A percentile compares a stretch with the other conserved stretches of the same genome.
These are phyloP conservation scores for Gulo gulo DNA, from an alignment of 2,113 vertebrate genomes.

Conservation along the genomic window DNA sequence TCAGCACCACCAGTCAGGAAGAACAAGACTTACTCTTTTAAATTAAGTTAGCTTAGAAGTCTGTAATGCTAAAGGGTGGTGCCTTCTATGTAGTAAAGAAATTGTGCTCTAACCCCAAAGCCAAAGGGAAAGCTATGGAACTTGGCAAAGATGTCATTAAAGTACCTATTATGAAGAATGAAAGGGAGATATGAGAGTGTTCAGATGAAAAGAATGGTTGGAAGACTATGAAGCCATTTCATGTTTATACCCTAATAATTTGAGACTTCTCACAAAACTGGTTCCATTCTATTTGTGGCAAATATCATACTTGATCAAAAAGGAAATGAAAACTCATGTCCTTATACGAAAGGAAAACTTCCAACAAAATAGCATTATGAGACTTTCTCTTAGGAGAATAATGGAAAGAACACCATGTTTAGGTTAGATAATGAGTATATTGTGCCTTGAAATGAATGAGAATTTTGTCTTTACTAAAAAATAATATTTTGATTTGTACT, in stretches of 20 bases:
- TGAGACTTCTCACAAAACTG: neutral
- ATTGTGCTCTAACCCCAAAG: neutral
- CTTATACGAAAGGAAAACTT: neutral
- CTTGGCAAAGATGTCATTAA: neutral
- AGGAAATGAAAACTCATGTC: neutral
- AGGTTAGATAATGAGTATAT: neutral
- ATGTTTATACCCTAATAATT: neutral
- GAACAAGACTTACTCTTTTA: neutral
- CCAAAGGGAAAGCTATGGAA: neutral
- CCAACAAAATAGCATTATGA: neutral
- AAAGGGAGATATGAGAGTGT: neutral
- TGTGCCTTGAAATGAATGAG: neutral
- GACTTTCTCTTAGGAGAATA: neutral
- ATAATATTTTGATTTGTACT: neutral
- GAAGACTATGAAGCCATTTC: neutral
- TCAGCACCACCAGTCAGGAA: neutral
- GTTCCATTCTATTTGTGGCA: neutral
- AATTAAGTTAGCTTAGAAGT: neutral
- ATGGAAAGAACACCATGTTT: neutral
- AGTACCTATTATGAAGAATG: neutral
- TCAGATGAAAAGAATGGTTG: neutral
- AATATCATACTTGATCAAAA: neutral
- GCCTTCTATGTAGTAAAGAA: neutral
- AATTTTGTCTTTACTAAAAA: neutral
- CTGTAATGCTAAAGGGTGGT: neutral